phyloP scores from a whole-genome alignment of 2,113 vertebrate genomes.

The Notarius lentiginosus region DNA sequence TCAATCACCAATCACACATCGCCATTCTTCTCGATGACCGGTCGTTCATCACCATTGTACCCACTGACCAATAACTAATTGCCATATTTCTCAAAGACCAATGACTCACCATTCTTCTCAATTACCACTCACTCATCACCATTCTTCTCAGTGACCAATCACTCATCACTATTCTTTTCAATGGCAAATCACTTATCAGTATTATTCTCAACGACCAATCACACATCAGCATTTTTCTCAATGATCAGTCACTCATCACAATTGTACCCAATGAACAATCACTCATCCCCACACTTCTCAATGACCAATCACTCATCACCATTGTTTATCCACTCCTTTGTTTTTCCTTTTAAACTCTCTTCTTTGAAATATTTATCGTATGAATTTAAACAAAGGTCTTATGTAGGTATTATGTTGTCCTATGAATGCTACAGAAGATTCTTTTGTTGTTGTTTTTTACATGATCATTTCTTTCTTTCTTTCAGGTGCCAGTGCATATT shows the following conservation, averaged over 20 bases:
- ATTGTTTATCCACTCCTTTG: background rate
- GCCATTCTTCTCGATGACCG: background rate
- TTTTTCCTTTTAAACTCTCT: background rate
- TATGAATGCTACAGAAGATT: background rate
- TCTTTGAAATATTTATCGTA: background rate
- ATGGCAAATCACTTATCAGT: background rate
- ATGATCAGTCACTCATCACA: background rate
- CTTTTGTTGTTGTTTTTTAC: too few relatives aligned
- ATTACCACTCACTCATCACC: background rate
- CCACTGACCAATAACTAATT: background rate
- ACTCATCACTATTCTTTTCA: background rate
- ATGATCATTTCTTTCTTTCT: background rate
- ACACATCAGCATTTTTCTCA: background rate
- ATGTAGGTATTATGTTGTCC: background rate
- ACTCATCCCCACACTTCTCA: background rate
- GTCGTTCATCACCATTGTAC: background rate
- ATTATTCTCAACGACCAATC: background rate
- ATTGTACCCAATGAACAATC: background rate
- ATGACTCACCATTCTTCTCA: background rate
- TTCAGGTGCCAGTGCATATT: slow-evolving; percentile 55
- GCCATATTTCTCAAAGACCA: background rate
- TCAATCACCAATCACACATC: background rate
- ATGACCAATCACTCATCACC: background rate
- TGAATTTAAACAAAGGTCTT: background rate
- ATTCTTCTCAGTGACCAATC: background rate